A percentile compares a stretch with the other conserved stretches of the same genome.
Conservation (phyloP, 2,113 vertebrate genomes). For the Fregata magnificens region DNA sequence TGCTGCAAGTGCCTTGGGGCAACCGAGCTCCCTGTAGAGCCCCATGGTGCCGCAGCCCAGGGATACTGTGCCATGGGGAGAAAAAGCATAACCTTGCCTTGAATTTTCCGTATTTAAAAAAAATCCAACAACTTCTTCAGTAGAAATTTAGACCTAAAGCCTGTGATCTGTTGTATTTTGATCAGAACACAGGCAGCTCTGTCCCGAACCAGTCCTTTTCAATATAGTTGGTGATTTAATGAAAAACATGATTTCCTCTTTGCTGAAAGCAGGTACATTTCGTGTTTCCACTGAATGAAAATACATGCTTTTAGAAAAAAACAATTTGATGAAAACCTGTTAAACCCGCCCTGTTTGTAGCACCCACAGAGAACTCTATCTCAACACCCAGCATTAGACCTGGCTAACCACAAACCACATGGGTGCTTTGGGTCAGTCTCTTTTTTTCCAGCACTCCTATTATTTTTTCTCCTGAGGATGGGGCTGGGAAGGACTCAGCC, state of each 20-base stretch:
- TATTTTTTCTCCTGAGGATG: not conserved
- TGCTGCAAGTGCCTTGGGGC: not conserved
- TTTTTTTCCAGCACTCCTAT: not conserved
- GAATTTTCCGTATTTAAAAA: too few species aligned
- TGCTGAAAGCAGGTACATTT: not conserved
- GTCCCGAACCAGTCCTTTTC: not conserved
- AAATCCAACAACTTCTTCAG: not conserved
- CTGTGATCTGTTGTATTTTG: not conserved
- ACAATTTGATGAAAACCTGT: not conserved
- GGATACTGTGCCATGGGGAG: too few species aligned
- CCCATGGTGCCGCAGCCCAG: rapidly evolving
- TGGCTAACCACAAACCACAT: not conserved
- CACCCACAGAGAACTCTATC: not conserved
- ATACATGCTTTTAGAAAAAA: not conserved
- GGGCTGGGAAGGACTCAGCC: constrained; percentile 15
- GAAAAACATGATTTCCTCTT: not conserved
- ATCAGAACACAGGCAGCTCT: not conserved
- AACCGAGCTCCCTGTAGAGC: not conserved
- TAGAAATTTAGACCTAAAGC: not conserved
- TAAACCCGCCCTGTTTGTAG: not conserved
- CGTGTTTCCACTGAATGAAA: not conserved
- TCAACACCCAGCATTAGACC: not conserved
- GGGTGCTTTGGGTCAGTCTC: not conserved
- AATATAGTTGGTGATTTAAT: not conserved
- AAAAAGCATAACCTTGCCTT: not conserved